These are phyloP conservation scores for Acromyrmex echinatior DNA, from an alignment of 1,140 invertebrate genomes.

Conservation along the genomic window DNA sequence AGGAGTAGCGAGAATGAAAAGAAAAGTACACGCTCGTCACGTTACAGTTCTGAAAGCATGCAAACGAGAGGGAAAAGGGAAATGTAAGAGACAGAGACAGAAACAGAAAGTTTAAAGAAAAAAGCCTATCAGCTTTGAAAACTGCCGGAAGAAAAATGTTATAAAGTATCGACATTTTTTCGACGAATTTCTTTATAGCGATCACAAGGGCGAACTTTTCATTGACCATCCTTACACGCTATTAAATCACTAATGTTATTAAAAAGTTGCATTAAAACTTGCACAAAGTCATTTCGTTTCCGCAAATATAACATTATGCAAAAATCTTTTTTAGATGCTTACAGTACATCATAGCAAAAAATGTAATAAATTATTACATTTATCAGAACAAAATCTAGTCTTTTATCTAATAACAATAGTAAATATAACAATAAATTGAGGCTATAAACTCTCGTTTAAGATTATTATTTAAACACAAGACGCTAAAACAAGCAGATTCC, in stretches of 20 bases:
- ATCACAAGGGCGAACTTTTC: constrained; percentile 48
- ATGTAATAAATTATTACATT: constrained; percentile 8
- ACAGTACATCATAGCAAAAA: neutral
- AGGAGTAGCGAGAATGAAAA: constrained; percentile 21
- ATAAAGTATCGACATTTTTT: constrained; percentile 75
- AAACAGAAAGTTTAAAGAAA: constrained; percentile 1
- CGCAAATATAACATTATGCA: neutral
- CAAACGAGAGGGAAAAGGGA: neutral
- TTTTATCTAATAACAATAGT: no score
- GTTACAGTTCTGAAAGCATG: constrained; percentile 64
- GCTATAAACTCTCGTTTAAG: no score
- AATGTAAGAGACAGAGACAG: constrained; percentile 33
- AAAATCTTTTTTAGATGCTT: neutral
- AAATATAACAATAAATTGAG: no score
- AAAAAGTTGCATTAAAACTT: neutral
- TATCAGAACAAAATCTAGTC: neutral
- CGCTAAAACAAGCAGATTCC: no score
- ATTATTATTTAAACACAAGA: no score
- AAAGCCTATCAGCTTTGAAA: constrained; percentile 64
- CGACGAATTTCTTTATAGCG: constrained; percentile 67
- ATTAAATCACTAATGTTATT: neutral
- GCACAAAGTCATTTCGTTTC: neutral
- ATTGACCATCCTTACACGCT: neutral
- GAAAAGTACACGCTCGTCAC: constrained; percentile 51
- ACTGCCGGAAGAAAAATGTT: constrained; percentile 62